Conservation (phyloP, 1,140 invertebrate species). For the Lycorma delicatula region DNA sequence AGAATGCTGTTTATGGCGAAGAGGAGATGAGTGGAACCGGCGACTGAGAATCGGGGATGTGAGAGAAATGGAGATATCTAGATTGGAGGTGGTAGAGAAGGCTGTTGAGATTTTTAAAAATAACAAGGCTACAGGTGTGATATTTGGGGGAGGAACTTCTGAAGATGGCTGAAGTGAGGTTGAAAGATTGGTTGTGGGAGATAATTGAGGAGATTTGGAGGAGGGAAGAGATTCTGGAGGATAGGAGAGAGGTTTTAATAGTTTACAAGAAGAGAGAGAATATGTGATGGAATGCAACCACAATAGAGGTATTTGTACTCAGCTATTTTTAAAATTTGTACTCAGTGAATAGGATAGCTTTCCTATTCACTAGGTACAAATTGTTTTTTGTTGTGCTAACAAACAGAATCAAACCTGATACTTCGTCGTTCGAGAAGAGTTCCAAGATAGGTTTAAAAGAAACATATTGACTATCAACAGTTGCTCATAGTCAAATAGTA, state of each 20-base stretch:
- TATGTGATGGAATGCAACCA: slow-evolving; percentile 16
- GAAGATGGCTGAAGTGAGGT: slow-evolving; percentile 5
- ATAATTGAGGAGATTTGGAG: slow-evolving; percentile 15
- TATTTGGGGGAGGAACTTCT: slow-evolving; percentile 1
- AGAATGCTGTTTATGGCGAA: background rate
- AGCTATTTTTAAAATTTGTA: too few species aligned
- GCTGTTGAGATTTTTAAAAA: slow-evolving; percentile 6
- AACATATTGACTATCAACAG: background rate
- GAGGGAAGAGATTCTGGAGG: slow-evolving; percentile 15
- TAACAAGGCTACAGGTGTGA: slow-evolving; percentile 2
- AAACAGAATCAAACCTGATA: background rate
- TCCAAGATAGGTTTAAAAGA: slow-evolving; percentile 1
- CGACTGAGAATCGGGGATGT: background rate
- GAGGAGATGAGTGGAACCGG: background rate
- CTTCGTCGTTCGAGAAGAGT: slow-evolving; percentile 2
- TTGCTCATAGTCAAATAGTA: too few species aligned
- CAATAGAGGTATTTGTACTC: slow-evolving; percentile 20
- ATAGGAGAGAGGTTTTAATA: slow-evolving; percentile 11
- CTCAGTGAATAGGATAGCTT: too few species aligned
- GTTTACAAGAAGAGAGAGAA: slow-evolving; percentile 21
- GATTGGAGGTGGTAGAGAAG: slow-evolving; percentile 6
- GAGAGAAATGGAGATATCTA: background rate
- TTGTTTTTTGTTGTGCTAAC: slow-evolving; percentile 7
- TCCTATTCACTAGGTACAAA: too few species aligned
- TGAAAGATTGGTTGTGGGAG: background rate